phyloP scores from a whole-genome alignment of 2,888 invertebrate species.

The Drosophila tanythrix region DNA sequence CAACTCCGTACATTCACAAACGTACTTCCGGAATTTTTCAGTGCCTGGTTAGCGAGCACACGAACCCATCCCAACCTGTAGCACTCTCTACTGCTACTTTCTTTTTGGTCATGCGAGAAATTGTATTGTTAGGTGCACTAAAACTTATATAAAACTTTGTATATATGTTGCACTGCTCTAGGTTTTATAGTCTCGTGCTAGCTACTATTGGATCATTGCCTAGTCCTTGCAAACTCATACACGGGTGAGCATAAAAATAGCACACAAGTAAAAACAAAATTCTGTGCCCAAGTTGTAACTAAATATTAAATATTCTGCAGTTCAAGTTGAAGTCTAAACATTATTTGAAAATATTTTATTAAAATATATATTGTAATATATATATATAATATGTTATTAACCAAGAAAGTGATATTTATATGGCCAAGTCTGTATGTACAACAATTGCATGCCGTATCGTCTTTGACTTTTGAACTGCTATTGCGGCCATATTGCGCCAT shows the following conservation, averaged over 20 bases:
- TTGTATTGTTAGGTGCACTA: conserved; percentile 48
- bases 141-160: conserved; percentile 4
- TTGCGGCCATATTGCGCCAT: conserved; percentile 12
- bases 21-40: conserved; percentile 66
- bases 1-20: conserved; percentile 39
- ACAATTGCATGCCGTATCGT: conserved; percentile 52
- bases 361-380: too few relatives aligned
- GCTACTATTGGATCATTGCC: conserved; percentile 5
- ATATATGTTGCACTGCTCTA: conserved; percentile 16
- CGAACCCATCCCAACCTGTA: conserved; percentile 2
- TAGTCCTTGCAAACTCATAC: neutral
- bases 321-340: too few relatives aligned
- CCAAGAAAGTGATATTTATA: neutral
- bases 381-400: neutral
- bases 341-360: too few relatives aligned
- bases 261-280: neutral
- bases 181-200: conserved; percentile 44
- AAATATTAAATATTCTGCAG: neutral
- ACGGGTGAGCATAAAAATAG: neutral
- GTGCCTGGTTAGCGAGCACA: conserved; percentile 51
- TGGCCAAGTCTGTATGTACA: neutral
- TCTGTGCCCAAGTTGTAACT: neutral
- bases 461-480: conserved; percentile 41
- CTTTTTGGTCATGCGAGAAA: conserved; percentile 41
- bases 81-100: neutral